phyloP scores from a whole-genome alignment of 2,113 vertebrate species.

The Pluvialis apricaria region DNA sequence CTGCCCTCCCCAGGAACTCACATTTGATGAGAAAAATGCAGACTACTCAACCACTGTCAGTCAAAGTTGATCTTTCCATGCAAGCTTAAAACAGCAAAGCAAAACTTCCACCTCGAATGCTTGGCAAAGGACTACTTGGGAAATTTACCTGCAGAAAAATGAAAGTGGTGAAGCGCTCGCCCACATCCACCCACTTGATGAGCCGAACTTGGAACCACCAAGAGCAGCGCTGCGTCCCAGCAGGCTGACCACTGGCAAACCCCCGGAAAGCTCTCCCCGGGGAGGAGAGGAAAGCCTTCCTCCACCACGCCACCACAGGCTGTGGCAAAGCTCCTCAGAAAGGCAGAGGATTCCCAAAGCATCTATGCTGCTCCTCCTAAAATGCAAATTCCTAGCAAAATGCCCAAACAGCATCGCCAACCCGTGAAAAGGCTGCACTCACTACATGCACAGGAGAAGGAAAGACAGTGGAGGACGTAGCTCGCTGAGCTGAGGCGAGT shows the following conservation, averaged over 20 bases:
- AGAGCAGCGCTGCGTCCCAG: background rate
- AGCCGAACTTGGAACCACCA: fast-evolving
- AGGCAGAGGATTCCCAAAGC: background rate
- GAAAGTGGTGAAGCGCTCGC: background rate
- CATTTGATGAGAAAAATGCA: background rate
- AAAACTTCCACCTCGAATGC: background rate
- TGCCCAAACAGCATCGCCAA: background rate
- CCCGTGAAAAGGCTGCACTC: background rate
- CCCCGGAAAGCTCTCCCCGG: background rate
- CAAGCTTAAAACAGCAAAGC: background rate
- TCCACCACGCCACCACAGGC: background rate
- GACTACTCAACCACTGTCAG: background rate
- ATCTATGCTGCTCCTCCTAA: background rate
- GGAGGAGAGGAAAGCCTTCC: background rate
- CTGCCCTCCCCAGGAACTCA: background rate
- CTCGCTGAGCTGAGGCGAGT: too few species aligned
- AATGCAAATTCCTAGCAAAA: background rate
- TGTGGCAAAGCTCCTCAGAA: background rate
- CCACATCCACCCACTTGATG: background rate
- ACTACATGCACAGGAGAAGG: too few species aligned
- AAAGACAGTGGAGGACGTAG: fast-evolving
- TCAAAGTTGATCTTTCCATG: background rate
- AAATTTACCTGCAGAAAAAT: background rate
- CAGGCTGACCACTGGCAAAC: background rate
- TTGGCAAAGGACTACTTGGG: fast-evolving